A percentile compares a stretch with the other conserved stretches of the same genome.
Conservation (phyloP, 2,797 vertebrate species). For the Melopsittacus undulatus region DNA sequence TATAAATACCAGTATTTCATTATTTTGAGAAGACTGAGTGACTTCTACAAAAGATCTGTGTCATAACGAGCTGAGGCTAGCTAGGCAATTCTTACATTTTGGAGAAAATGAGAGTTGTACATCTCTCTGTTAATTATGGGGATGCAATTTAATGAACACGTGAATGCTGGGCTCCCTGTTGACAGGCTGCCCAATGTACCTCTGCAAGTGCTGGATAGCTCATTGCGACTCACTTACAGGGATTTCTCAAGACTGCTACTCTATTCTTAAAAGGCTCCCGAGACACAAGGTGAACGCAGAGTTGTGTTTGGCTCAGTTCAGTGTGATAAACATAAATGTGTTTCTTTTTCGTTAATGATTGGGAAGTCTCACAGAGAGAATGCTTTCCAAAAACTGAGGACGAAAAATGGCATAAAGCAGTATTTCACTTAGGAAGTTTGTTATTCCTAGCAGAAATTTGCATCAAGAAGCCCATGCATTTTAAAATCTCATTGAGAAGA, state of each 20-base stretch:
- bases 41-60: background rate
- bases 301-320: background rate
- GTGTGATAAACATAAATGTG: background rate
- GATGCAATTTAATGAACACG: background rate
- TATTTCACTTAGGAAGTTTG: background rate
- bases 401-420: background rate
- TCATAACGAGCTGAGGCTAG: background rate
- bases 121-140: background rate
- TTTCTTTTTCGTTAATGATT: background rate
- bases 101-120: background rate
- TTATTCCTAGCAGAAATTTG: conserved; percentile 8
- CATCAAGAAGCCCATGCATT: background rate
- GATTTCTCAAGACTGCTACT: background rate
- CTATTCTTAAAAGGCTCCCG: background rate
- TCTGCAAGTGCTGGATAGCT: background rate
- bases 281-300: background rate
- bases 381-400: background rate
- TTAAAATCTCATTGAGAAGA: background rate
- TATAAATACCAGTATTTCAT: conserved; percentile 18
- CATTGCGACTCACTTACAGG: background rate
- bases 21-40: conserved; percentile 19
- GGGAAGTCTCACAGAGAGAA: background rate
- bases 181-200: background rate
- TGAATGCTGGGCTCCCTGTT: background rate
- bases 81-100: background rate